phyloP scores from a whole-genome alignment of 2,888 invertebrate species.

The Dryomyza anilis region DNA sequence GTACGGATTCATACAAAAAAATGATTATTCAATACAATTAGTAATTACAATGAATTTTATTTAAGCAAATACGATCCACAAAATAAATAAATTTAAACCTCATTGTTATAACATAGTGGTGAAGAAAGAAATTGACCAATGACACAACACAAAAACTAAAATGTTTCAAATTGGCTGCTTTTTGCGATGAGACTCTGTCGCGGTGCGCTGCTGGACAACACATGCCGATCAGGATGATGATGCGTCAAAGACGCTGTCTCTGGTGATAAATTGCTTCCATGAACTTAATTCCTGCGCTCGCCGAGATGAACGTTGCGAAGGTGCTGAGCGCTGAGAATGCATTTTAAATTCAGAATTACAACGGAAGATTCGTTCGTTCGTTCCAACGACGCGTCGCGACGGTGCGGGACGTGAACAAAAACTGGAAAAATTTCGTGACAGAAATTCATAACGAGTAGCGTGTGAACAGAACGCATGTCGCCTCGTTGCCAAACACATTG shows the following conservation, averaged over 20 bases:
- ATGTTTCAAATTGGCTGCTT: neutral
- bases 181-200: neutral
- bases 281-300: neutral
- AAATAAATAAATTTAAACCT: no score
- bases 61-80: neutral
- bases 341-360: slow-evolving; percentile 47
- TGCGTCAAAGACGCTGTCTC: neutral
- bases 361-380: neutral
- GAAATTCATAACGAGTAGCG: slow-evolving; percentile 59
- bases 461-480: slow-evolving; percentile 49
- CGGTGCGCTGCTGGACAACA: neutral
- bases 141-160: no score
- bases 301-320: neutral
- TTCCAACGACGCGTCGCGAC: neutral
- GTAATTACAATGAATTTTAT: no score
- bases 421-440: slow-evolving; percentile 60
- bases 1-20: no score
- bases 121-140: no score
- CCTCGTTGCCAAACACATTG: no score
- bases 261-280: slow-evolving; percentile 3
- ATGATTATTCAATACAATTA: no score
- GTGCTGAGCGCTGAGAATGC: slow-evolving; percentile 12
- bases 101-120: no score
- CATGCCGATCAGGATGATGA: neutral
- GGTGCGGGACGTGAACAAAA: slow-evolving; percentile 41